Percentiles rank a stretch among this genome's conserved stretches.
phyloP scores from a whole-genome alignment of 2,888 invertebrate species.

The Aleiodes alternator region DNA sequence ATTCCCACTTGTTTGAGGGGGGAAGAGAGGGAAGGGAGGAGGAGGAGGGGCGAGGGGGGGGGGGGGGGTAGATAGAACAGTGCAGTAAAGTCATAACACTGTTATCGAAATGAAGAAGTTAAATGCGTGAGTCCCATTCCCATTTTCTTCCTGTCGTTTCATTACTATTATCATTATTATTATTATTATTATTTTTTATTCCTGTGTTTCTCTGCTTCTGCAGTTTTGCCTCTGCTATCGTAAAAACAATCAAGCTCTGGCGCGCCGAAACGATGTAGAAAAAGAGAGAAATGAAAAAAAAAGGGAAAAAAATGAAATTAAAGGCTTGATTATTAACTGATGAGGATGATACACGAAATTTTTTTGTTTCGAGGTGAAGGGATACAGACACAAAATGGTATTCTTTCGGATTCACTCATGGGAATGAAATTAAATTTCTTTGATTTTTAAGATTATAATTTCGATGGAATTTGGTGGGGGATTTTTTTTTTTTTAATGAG shows the following conservation, averaged over 20 bases:
- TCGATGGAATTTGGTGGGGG: no score
- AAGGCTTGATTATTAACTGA: conserved; percentile 70
- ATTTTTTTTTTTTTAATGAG: no score
- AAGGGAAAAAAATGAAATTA: conserved; percentile 55
- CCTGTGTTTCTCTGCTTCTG: neutral
- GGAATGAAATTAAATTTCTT: conserved; percentile 60
- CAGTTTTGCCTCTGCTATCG: conserved; percentile 61
- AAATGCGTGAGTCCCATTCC: conserved; percentile 61
- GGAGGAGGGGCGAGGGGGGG: neutral
- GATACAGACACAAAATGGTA: neutral
- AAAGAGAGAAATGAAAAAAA: neutral
- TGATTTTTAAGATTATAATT: conserved; percentile 52
- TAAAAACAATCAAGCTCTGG: conserved; percentile 72
- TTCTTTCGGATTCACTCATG: conserved; percentile 63
- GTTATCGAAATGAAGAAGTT: conserved; percentile 72
- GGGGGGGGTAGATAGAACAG: conserved; percentile 40
- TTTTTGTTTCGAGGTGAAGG: no score
- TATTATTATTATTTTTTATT: conserved; percentile 1
- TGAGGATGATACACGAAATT: conserved; percentile 60
- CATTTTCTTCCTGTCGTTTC: conserved; percentile 49
- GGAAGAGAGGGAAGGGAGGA: neutral
- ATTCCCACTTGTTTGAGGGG: no score
- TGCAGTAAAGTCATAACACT: conserved; percentile 70
- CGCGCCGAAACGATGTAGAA: conserved; percentile 59
- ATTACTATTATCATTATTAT: conserved; percentile 42